Evolutionary conservation across 37 sponge, comb jelly and placozoan genomes (phyloP).

Genomic region (Tethya wilhelma): DNA sequence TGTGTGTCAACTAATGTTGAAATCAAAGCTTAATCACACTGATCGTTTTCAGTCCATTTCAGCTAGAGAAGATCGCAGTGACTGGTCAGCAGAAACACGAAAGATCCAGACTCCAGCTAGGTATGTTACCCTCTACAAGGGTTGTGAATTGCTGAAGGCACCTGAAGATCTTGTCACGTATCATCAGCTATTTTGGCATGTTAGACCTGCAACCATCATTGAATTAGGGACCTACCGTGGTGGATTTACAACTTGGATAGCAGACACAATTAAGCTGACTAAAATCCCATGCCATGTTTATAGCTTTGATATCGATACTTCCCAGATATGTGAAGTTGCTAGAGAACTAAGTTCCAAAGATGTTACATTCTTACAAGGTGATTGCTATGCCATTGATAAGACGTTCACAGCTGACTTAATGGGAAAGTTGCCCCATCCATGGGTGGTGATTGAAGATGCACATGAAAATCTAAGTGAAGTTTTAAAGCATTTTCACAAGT

Average conservation of each 20-base stretch:
- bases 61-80: slow-evolving; percentile 42
- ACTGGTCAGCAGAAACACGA: not conserved
- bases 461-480: slow-evolving; percentile 31
- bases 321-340: slow-evolving; percentile 6
- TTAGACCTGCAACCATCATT: slow-evolving; percentile 45
- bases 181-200: slow-evolving; percentile 49
- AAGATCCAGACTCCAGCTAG: slow-evolving; percentile 4
- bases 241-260: slow-evolving; percentile 47
- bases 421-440: slow-evolving; percentile 27
- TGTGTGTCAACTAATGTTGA: not conserved
- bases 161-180: slow-evolving; percentile 15
- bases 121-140: slow-evolving; percentile 11
- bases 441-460: slow-evolving; percentile 55
- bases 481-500: slow-evolving; percentile 36
- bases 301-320: slow-evolving; percentile 41
- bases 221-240: slow-evolving; percentile 56
- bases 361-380: slow-evolving; percentile 45
- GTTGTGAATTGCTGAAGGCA: slow-evolving; percentile 9
- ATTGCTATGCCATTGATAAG: slow-evolving; percentile 37
- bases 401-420: slow-evolving; percentile 39
- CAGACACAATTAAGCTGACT: slow-evolving; percentile 15
- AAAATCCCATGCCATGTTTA: slow-evolving; percentile 26
- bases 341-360: slow-evolving; percentile 16
- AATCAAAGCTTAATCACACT: not conserved
- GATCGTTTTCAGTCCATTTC: slow-evolving; percentile 40